These are phyloP conservation scores for Baryphthengus martii DNA, from an alignment of 2,113 vertebrate species.

Conservation along the genomic window DNA sequence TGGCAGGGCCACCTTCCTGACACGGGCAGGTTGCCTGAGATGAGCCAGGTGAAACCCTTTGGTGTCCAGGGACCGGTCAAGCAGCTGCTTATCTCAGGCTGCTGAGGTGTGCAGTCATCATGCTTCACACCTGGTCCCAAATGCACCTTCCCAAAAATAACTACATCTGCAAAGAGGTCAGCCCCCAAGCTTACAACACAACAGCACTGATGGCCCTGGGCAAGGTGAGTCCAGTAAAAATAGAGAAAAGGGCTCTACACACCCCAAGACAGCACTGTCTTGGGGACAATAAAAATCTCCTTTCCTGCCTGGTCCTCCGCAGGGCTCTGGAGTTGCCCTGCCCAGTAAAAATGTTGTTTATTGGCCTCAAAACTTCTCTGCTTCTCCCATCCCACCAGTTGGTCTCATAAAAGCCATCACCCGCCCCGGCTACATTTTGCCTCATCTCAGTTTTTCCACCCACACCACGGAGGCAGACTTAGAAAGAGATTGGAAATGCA, in stretches of 20 bases:
- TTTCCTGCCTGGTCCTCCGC: not conserved
- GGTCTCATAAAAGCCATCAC: not conserved
- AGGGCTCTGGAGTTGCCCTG: not conserved
- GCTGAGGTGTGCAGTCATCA: not conserved
- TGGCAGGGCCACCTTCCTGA: too few relatives aligned
- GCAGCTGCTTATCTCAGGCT: not conserved
- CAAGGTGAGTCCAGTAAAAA: rapidly evolving
- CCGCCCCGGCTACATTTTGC: not conserved
- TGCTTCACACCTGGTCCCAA: not conserved
- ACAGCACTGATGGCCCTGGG: not conserved
- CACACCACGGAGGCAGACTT: rapidly evolving
- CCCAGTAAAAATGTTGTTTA: not conserved
- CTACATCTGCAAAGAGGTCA: not conserved
- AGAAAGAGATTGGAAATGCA: not conserved
- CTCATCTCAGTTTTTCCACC: not conserved
- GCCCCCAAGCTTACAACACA: rapidly evolving
- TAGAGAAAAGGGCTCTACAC: rapidly evolving
- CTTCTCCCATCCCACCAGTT: not conserved
- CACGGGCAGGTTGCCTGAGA: rapidly evolving
- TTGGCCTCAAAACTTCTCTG: not conserved
- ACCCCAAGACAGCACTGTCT: not conserved
- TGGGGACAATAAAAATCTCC: rapidly evolving
- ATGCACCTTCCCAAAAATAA: not conserved
- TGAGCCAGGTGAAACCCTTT: rapidly evolving
- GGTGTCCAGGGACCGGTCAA: rapidly evolving